Percentiles rank a stretch among this genome's conserved stretches.
phyloP scores from a whole-genome alignment of 2,113 vertebrate species.

The Turnix velox region DNA sequence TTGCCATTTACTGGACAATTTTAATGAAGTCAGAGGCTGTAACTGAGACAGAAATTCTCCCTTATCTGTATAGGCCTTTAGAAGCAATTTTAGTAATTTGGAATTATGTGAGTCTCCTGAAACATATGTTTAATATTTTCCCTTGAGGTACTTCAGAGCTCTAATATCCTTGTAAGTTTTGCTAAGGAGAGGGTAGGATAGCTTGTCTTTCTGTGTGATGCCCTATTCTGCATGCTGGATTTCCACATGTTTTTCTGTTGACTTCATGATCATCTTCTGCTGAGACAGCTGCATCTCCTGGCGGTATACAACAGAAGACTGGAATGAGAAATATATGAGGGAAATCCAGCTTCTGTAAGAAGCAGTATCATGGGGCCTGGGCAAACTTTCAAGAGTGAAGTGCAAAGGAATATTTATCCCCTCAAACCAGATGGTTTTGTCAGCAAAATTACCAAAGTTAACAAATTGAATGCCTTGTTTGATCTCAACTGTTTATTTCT shows the following conservation, averaged over 20 bases:
- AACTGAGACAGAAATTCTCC: background rate
- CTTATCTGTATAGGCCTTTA: slow-evolving; percentile 2
- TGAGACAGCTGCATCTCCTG: slow-evolving; percentile 26
- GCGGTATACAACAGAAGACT: background rate
- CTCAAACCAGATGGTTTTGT: background rate
- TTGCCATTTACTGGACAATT: background rate
- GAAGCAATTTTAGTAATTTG: background rate
- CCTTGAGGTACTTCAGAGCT: background rate
- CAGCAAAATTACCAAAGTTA: background rate
- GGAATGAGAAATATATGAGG: background rate
- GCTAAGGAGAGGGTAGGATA: background rate
- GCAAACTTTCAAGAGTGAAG: background rate
- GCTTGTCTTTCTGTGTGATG: background rate
- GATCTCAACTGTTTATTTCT: background rate
- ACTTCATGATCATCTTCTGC: slow-evolving; percentile 10
- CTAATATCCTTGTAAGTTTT: background rate
- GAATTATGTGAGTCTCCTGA: background rate
- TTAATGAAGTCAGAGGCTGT: background rate
- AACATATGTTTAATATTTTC: background rate
- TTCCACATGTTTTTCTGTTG: background rate
- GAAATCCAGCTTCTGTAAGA: background rate
- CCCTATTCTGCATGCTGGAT: background rate
- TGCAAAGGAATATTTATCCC: background rate
- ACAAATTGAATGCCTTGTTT: background rate
- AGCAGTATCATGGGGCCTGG: background rate